Evolutionary conservation across 1,140 invertebrate genomes (phyloP), one percentile per base, ranked within the genome.

Genomic region (Arctopsyche grandis): DNA sequence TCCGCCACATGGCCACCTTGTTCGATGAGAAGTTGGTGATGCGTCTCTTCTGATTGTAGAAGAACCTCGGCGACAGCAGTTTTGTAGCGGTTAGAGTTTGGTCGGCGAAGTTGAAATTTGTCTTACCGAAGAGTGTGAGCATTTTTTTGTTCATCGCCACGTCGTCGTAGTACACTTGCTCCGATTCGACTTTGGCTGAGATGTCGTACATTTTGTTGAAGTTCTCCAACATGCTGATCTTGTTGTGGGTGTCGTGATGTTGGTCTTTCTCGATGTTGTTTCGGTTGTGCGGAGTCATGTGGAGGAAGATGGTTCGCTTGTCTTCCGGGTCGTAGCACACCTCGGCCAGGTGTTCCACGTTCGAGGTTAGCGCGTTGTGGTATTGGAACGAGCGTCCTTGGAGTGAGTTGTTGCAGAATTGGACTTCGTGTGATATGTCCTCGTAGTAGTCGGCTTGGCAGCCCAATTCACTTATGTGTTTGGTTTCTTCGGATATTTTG

Each of bases 151-250:
- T 86, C 52, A 85, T 73, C 14, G 84, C 77, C 5, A 24, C 82
- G 79, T 86, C 85, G 82, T 88, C 86, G 0, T 84, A 84, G 82
- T 85, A 87, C 16, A 88, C 83, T n/a, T 78, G 81, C 74, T 87
- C 85, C 56, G 87, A 86, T 82, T 85, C 85, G 43, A 80, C 81
- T 9, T 86, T 83, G n/a, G 84, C 85, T 38, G 75, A 82, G 5
- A 84, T 80, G 83, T 88, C 87, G 81, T 87, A 86, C 87, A 88
- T 86, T 56, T 85, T 85, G 80, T 87, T 86, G 83, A 88, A 87
- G 83, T 87, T 88, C 71, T 86, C 87, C 60, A 88, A 84, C 74
- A 88, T 83, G 48, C 84, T 85, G 74, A 87, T 84, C 76, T 86
- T 85, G 44, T 83, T 81, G 66, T 78, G 44, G 7, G 12, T 66